These are phyloP conservation scores for Meta bourneti DNA, from an alignment of 2,888 invertebrate species.

Conservation along the genomic window DNA sequence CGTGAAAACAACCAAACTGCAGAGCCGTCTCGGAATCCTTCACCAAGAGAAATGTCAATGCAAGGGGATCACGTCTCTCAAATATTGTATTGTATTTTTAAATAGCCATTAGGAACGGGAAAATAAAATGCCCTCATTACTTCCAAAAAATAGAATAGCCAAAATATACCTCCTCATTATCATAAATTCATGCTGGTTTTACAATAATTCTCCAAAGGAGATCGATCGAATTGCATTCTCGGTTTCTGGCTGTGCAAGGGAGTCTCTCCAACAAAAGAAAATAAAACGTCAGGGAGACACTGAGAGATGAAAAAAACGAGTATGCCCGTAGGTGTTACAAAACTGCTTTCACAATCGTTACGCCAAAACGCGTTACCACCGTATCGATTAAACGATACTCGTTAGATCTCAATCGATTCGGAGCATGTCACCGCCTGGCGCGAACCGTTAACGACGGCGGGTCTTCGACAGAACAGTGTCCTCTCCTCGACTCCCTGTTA, in stretches of 20 bases:
- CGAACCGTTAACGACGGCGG: slow-evolving; percentile 56
- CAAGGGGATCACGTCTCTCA: neutral
- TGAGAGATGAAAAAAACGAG: slow-evolving; percentile 22
- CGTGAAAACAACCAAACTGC: too few species aligned
- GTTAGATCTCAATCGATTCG: slow-evolving; percentile 71
- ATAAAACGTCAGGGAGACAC: slow-evolving; percentile 12
- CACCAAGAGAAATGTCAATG: neutral
- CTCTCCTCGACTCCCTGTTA: neutral
- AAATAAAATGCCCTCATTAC: slow-evolving; percentile 42
- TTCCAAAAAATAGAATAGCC: slow-evolving; percentile 43
- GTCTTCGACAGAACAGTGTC: neutral
- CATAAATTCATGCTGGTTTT: slow-evolving; percentile 59
- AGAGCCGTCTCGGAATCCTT: too few species aligned
- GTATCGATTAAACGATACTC: slow-evolving; percentile 73
- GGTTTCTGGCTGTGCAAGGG: neutral
- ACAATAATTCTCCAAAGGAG: slow-evolving; percentile 35
- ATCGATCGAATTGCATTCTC: slow-evolving; percentile 14
- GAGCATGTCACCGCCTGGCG: slow-evolving; percentile 69
- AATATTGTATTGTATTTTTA: slow-evolving; percentile 48
- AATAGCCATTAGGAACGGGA: slow-evolving; percentile 42
- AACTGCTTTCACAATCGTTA: slow-evolving; percentile 69
- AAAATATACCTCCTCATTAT: slow-evolving; percentile 54
- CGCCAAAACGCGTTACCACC: slow-evolving; percentile 58
- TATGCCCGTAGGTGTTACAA: slow-evolving; percentile 64
- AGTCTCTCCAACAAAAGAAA: slow-evolving; percentile 13